These are phyloP conservation scores for Nansenia antarctica DNA, from an alignment of 2,113 vertebrate species.

Conservation along the genomic window DNA sequence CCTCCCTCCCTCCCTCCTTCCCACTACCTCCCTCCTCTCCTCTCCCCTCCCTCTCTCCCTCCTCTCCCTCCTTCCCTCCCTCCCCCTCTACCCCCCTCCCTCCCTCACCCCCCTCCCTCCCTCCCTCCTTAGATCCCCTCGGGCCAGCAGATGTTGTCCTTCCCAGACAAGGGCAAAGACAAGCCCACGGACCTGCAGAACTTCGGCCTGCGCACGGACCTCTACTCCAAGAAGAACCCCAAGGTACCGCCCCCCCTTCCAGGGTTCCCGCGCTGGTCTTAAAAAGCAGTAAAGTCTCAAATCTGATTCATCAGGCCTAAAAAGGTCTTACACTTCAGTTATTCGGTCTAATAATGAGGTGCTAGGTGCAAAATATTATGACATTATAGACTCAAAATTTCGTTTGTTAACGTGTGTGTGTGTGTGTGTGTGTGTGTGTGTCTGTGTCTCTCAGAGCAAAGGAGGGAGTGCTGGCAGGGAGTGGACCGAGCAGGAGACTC, in stretches of 20 bases:
- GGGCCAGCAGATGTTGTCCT: conserved; percentile 91
- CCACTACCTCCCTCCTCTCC: neutral
- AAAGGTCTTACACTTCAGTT: no score
- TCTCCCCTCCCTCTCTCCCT: neutral
- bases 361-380: no score
- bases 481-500: conserved; percentile 96
- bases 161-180: conserved; percentile 92
- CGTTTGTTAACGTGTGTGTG: no score
- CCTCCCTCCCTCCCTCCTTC: no score
- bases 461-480: conserved; percentile 84
- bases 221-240: conserved; percentile 91
- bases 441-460: conserved; percentile 79
- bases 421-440: no score
- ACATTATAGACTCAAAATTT: no score
- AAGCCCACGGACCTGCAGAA: conserved; percentile 93
- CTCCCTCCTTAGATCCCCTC: conserved; percentile 80
- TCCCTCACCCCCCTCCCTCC: neutral
- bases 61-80: neutral
- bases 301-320: no score
- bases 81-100: conserved; percentile 79
- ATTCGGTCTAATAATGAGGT: no score
- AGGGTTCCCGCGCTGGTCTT: no score
- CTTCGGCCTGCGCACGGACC: conserved; percentile 91
- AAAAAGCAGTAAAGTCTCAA: no score
- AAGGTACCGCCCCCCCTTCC: no score